Base-by-base conservation (phyloP, 2,888 invertebrate species). In the Spilosoma lubricipeda region DNA sequence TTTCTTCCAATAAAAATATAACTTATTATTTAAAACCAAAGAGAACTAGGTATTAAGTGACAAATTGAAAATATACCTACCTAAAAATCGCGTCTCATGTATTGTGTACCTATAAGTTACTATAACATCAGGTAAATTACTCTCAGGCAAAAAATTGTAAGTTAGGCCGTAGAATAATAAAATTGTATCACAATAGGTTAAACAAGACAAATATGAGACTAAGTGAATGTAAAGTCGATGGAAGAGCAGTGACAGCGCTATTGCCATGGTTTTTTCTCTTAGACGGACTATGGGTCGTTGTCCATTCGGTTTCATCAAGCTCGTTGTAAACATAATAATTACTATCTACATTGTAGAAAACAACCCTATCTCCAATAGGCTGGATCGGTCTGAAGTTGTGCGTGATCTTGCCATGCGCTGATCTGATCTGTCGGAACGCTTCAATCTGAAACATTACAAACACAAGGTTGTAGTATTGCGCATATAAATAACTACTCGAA, bases 351-450 rank as follows among this genome's bases (percentile, higher is more conserved):
- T 97, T 97, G 85, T 96, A 96, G 87, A 94, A 97, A 0, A 98
- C 96, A 0, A 93, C 92, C 81, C 98, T 95, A 85, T 97, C 97
- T 48, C 97, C 97, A 1, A 98, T 93, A 0, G 98, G 98, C 87
- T 98, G 98, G 52, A 98, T 97, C 0, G 98, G 98, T 23, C 98
- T 96, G 90, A 97, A 98, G 91, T 98, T 98, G 88, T 98, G 98
- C 0, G 97, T 97, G 78, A 98, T 94, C 81, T 96, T 95, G 5
- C 97, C 98, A 71, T 97, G 96, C 18, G 96, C 93, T 3, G 97
- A 96, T 71, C 96, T 96, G 63, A 98, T 93, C 80, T 96, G 95
- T 67, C 98, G 96, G 89, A 98, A 98, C 70, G 96, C 96, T 85
- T 97, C 97, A 77, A 98, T 95, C 98, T 98, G 94, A 8, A 76